These are phyloP conservation scores for Riparia riparia DNA, from an alignment of 2,113 vertebrate genomes.

Conservation along the genomic window DNA sequence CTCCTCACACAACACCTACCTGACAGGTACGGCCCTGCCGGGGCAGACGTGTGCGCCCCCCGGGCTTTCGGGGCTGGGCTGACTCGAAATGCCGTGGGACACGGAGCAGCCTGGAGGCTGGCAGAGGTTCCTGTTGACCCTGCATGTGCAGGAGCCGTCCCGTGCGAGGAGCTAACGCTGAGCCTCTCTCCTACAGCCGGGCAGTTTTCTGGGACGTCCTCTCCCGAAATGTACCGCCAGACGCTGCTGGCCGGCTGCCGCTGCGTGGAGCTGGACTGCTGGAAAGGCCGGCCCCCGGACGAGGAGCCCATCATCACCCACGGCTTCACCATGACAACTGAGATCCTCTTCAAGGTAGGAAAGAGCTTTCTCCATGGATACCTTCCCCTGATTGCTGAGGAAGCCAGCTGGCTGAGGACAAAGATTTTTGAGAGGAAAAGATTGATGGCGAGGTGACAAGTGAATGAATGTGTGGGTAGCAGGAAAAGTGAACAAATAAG, in stretches of 20 bases:
- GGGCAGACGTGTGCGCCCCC: neutral
- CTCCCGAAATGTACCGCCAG: conserved; percentile 98
- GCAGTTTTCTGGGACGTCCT: conserved; percentile 94
- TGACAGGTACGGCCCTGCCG: conserved; percentile 81
- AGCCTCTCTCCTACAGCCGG: conserved; percentile 78
- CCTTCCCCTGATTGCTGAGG: neutral
- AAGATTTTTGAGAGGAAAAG: neutral
- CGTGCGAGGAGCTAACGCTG: accelerated
- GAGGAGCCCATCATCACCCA: conserved; percentile 98
- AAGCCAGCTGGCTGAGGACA: neutral
- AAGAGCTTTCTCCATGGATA: neutral
- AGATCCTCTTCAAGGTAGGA: conserved; percentile 94
- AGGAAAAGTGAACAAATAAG: neutral
- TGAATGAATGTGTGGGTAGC: neutral
- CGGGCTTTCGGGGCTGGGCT: neutral
- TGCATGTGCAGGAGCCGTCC: neutral
- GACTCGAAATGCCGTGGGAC: neutral
- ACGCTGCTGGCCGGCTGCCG: conserved; percentile 92
- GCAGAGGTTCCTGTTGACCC: neutral
- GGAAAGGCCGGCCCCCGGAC: conserved; percentile 94
- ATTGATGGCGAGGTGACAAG: neutral
- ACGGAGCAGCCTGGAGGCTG: neutral
- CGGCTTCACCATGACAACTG: conserved; percentile 98
- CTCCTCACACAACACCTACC: conserved; percentile 97
- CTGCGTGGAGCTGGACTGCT: conserved; percentile 97